phyloP scores from a whole-genome alignment of 2,113 vertebrate species.

The Cardinalis cardinalis region DNA sequence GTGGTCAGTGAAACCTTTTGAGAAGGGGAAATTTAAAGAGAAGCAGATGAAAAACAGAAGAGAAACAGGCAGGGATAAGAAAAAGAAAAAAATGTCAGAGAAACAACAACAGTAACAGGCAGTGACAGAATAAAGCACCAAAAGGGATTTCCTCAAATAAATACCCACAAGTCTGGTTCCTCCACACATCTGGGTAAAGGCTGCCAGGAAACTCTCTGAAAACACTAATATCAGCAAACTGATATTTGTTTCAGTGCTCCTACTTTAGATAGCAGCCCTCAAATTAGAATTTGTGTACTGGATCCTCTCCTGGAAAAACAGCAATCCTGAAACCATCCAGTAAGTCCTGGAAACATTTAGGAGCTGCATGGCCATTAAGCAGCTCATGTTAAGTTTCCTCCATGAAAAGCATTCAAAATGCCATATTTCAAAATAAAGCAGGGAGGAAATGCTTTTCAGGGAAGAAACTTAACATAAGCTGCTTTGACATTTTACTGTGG shows the following conservation, averaged over 20 bases:
- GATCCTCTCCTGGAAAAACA: not conserved
- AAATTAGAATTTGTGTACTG: not conserved
- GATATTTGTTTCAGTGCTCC: not conserved
- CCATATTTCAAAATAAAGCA: not conserved
- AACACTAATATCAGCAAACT: not conserved
- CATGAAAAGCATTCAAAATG: not conserved
- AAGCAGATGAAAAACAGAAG: not conserved
- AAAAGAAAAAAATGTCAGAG: not conserved
- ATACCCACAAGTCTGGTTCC: not conserved
- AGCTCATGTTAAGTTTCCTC: not conserved
- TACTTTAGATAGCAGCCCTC: not conserved
- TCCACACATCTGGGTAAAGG: not conserved
- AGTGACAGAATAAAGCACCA: not conserved
- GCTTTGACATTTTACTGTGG: not conserved
- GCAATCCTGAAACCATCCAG: not conserved
- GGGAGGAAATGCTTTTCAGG: not conserved
- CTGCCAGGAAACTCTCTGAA: fast-evolving
- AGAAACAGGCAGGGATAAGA: not conserved
- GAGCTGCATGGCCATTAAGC: not conserved
- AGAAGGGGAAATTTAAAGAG: not conserved
- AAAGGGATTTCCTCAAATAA: not conserved
- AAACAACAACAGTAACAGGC: not conserved
- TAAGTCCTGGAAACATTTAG: not conserved
- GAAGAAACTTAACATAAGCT: not conserved
- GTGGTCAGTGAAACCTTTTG: not conserved